Conservation (phyloP, 2,113 vertebrate species). For the Etheostoma spectabile region DNA sequence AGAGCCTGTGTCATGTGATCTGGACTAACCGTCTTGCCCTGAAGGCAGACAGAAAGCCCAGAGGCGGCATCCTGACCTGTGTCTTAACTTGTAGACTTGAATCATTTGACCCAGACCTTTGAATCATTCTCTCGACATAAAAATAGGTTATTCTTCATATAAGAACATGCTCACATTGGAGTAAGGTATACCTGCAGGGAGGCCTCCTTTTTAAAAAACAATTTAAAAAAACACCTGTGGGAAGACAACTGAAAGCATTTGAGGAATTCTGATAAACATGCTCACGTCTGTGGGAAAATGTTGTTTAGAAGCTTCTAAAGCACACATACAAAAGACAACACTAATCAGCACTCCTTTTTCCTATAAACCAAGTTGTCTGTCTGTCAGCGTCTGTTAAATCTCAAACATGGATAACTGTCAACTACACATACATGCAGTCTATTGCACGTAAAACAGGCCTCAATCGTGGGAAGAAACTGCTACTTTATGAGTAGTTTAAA, state of each 20-base stretch:
- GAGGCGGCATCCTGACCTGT: slow-evolving; percentile 52
- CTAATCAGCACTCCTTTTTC: not conserved
- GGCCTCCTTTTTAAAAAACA: not conserved
- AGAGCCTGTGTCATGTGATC: slow-evolving; percentile 71
- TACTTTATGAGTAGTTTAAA: too few relatives aligned
- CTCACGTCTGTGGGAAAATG: slow-evolving; percentile 21
- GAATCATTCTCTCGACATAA: slow-evolving; percentile 28
- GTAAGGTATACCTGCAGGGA: slow-evolving; percentile 6
- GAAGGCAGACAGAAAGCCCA: slow-evolving; percentile 58
- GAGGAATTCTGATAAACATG: slow-evolving; percentile 36
- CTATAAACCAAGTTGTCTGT: not conserved
- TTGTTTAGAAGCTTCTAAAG: not conserved
- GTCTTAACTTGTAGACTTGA: slow-evolving; percentile 53
- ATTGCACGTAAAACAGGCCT: too few relatives aligned
- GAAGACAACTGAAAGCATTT: slow-evolving; percentile 35
- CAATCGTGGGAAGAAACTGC: too few relatives aligned
- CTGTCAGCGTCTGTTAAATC: not conserved
- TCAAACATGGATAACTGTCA: slow-evolving; percentile 3
- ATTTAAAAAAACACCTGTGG: slow-evolving; percentile 17
- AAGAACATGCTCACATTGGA: slow-evolving; percentile 3
- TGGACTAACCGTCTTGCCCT: slow-evolving; percentile 51
- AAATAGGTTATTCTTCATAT: slow-evolving; percentile 29
- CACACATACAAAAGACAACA: not conserved
- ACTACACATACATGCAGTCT: too few relatives aligned
- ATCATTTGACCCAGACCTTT: slow-evolving; percentile 43